phyloP scores from a whole-genome alignment of 2,888 invertebrate species.

The Ophraella communa region DNA sequence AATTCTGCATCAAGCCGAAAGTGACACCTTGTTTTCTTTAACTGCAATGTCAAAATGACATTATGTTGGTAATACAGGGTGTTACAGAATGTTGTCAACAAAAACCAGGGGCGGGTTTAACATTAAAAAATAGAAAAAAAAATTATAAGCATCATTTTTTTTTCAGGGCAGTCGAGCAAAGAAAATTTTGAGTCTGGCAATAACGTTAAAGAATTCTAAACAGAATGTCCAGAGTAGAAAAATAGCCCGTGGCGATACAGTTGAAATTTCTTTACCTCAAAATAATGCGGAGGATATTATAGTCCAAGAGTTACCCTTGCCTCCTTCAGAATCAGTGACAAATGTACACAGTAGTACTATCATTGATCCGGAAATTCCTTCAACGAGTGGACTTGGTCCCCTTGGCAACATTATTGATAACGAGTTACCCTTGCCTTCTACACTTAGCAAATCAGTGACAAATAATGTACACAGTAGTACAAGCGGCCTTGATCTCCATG shows the following conservation, averaged over 20 bases:
- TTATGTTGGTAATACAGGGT: too few relatives aligned
- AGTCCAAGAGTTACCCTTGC: background rate
- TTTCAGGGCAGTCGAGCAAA: background rate
- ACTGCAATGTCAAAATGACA: background rate
- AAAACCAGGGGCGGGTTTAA: too few relatives aligned
- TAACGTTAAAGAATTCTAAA: background rate
- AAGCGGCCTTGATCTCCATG: background rate
- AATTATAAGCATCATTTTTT: background rate
- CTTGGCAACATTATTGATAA: background rate
- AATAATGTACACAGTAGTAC: background rate
- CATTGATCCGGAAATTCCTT: background rate
- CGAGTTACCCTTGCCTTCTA: background rate
- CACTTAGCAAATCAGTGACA: background rate
- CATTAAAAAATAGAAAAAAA: too few relatives aligned
- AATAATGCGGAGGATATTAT: too few relatives aligned
- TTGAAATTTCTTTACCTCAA: background rate
- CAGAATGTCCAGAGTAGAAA: background rate
- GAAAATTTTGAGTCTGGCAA: background rate
- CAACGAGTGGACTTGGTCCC: background rate
- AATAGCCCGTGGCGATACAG: background rate
- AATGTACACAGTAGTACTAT: background rate
- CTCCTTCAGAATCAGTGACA: background rate
- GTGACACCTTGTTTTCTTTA: background rate
- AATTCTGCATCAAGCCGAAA: background rate
- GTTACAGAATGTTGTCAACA: too few relatives aligned